Conservation (phyloP, 64 coral and sea anemone species). For the Pachyseris speciosa region DNA sequence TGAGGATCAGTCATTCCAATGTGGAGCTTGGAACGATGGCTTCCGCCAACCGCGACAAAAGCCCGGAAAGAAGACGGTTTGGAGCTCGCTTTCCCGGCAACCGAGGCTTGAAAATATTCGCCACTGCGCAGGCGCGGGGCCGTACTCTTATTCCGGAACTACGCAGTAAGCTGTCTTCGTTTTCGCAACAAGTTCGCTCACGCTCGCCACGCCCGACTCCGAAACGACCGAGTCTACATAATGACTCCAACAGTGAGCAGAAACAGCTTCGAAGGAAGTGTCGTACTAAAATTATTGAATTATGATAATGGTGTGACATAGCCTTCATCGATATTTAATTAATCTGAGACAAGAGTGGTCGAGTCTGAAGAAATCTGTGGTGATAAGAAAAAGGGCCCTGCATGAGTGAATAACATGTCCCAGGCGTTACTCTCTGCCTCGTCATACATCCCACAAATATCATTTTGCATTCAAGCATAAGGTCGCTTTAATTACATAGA, state of each 20-base stretch:
- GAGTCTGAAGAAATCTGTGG: no score
- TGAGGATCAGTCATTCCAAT: slow-evolving; percentile 2
- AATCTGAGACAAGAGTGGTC: no score
- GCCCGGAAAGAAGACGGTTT: slow-evolving; percentile 40
- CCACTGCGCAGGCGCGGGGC: slow-evolving; percentile 62
- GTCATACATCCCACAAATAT: not conserved
- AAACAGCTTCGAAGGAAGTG: slow-evolving; percentile 19
- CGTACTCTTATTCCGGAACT: slow-evolving; percentile 57
- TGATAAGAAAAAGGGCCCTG: no score
- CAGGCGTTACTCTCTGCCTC: no score
- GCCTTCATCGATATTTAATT: no score
- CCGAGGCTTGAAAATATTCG: slow-evolving; percentile 53
- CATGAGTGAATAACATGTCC: no score
- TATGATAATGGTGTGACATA: not conserved
- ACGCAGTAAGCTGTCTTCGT: slow-evolving; percentile 73
- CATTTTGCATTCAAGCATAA: no score
- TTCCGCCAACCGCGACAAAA: not conserved
- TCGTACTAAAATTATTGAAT: slow-evolving; percentile 70
- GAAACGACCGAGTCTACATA: not conserved
- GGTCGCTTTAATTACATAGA: not conserved
- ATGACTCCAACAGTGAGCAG: not conserved
- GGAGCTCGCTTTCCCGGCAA: slow-evolving; percentile 41
- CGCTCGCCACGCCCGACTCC: slow-evolving; percentile 56
- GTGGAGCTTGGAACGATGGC: slow-evolving; percentile 16
- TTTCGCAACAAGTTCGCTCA: slow-evolving; percentile 35